Percentiles rank a stretch among this genome's conserved stretches.
Evolutionary conservation across 2,113 vertebrate species (phyloP).

Genomic region (Corvus hawaiiensis): DNA sequence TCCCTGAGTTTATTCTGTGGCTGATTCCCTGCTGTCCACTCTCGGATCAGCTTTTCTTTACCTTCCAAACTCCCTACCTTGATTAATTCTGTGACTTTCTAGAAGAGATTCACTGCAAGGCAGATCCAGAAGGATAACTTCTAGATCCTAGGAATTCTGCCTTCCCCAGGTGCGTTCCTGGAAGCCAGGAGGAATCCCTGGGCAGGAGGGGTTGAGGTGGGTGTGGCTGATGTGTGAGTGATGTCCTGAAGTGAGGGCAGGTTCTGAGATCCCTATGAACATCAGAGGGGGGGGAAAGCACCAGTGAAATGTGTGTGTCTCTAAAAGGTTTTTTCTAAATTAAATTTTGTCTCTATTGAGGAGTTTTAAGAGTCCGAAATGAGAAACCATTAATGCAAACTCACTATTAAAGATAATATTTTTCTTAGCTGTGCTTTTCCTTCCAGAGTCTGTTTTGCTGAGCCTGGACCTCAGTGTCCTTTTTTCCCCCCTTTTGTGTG

Average conservation of each 20-base stretch:
- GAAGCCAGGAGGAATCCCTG: background rate
- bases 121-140: background rate
- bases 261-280: background rate
- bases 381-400: background rate
- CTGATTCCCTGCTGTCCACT: rapidly evolving
- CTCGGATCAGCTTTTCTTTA: background rate
- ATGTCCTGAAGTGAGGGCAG: background rate
- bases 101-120: background rate
- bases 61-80: background rate
- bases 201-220: background rate
- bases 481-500: rapidly evolving
- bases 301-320: background rate
- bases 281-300: background rate
- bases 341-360: background rate
- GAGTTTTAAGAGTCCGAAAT: background rate
- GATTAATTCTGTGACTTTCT: background rate
- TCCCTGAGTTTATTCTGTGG: background rate
- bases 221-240: background rate
- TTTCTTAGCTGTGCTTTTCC: background rate
- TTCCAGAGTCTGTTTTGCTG: background rate
- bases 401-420: background rate
- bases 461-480: background rate
- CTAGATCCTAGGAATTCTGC: background rate
- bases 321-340: background rate
- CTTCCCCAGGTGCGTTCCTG: background rate